A percentile compares a stretch with the other conserved stretches of the same genome.
phyloP scores from a whole-genome alignment of 2,888 invertebrate genomes.

The Siphlonurus alternatus region DNA sequence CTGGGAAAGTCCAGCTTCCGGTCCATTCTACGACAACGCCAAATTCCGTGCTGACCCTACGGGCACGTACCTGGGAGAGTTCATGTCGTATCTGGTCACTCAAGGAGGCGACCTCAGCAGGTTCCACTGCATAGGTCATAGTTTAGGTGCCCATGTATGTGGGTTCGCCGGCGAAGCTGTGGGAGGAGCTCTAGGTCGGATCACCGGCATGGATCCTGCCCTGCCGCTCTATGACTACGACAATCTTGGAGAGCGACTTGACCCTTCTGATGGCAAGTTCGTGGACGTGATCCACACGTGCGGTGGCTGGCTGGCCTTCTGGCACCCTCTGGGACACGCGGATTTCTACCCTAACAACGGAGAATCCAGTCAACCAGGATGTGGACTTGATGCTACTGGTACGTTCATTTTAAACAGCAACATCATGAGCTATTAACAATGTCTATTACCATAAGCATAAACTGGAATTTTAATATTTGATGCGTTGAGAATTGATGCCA shows the following conservation, averaged over 20 bases:
- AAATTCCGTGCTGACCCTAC: conserved; percentile 16
- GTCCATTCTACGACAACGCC: conserved; percentile 17
- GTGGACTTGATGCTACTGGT: conserved; percentile 26
- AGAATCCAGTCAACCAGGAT: conserved; percentile 52
- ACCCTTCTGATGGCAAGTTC: conserved; percentile 46
- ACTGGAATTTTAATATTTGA: no score
- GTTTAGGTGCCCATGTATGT: conserved; percentile 26
- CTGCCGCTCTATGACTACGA: conserved; percentile 38
- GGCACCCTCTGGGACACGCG: conserved; percentile 41
- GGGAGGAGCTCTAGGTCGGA: background rate
- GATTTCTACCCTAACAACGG: conserved; percentile 58
- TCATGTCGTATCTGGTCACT: conserved; percentile 21
- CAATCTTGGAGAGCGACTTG: conserved; percentile 32
- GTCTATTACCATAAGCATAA: no score
- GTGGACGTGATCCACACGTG: conserved; percentile 61
- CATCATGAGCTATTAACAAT: no score
- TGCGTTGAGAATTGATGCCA: no score
- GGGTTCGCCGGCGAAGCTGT: conserved; percentile 20
- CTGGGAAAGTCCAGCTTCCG: conserved; percentile 25
- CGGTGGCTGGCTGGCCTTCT: conserved; percentile 44
- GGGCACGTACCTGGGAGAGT: conserved; percentile 20
- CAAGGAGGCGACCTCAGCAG: conserved; percentile 17
- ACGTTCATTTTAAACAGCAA: background rate
- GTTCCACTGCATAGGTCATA: conserved; percentile 25
- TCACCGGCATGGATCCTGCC: conserved; percentile 44